Conservation (phyloP, 2,113 vertebrate genomes). For the Scortum barcoo region DNA sequence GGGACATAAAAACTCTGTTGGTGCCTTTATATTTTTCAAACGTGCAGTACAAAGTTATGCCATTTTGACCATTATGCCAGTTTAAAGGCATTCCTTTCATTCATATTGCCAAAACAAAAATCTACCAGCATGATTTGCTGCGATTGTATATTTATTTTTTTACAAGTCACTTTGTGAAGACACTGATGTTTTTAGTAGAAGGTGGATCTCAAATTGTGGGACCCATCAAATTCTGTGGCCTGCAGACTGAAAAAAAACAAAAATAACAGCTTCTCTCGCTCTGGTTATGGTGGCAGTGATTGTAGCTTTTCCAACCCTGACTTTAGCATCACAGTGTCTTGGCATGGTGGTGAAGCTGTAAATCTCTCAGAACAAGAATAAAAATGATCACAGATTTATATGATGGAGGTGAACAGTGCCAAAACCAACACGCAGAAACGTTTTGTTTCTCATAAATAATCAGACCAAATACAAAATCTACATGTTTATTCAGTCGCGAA, state of each 20-base stretch:
- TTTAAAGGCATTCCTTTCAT: too few relatives aligned
- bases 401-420: neutral
- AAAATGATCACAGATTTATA: constrained; percentile 11
- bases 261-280: constrained; percentile 44
- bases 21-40: neutral
- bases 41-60: neutral
- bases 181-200: constrained; percentile 35
- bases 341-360: constrained; percentile 20
- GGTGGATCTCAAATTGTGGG: constrained; percentile 21
- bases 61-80: too few relatives aligned
- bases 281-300: constrained; percentile 21
- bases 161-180: neutral
- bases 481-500: neutral
- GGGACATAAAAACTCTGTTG: neutral
- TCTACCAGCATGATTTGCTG: neutral
- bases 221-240: constrained; percentile 16
- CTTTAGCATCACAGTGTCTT: constrained; percentile 33
- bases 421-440: neutral
- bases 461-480: neutral
- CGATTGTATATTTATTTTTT: neutral
- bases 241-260: constrained; percentile 18
- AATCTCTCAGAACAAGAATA: constrained; percentile 16
- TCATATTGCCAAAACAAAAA: too few relatives aligned
- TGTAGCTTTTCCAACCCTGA: constrained; percentile 27
- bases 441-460: neutral